Percentiles rank a stretch among this genome's conserved stretches.
phyloP scores from a whole-genome alignment of 2,888 invertebrate species.

The Hypselothyrea guttata region DNA sequence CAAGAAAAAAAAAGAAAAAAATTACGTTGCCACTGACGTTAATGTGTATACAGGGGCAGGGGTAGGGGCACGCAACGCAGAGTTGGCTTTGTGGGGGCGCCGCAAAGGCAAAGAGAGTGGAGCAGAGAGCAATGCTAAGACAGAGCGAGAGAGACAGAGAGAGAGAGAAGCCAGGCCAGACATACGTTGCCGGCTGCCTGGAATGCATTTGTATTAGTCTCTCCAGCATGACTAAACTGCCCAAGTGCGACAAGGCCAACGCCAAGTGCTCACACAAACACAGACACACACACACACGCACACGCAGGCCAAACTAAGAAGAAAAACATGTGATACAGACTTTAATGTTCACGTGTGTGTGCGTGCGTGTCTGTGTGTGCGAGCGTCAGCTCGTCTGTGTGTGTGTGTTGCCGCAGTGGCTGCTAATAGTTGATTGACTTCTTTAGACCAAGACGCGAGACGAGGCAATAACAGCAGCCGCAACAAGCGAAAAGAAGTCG shows the following conservation, averaged over 20 bases:
- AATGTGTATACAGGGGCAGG: conserved; percentile 35
- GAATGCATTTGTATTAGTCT: conserved; percentile 55
- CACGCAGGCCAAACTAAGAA: conserved; percentile 74
- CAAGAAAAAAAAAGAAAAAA: conserved; percentile 31
- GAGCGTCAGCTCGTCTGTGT: conserved; percentile 4
- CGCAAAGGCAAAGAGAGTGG: conserved; percentile 17
- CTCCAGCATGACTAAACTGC: conserved; percentile 58
- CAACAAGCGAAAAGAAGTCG: conserved; percentile 12
- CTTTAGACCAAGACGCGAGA: conserved; percentile 54
- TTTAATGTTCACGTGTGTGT: conserved; percentile 39
- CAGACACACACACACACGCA: conserved; percentile 19
- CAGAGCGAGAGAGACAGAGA: conserved; percentile 24
- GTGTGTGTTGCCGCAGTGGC: conserved; percentile 46
- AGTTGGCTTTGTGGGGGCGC: conserved; percentile 34
- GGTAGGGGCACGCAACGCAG: conserved; percentile 8
- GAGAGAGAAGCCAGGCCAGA: conserved; percentile 26
- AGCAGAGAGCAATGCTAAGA: conserved; percentile 15
- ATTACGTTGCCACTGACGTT: conserved; percentile 49
- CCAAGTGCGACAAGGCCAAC: conserved; percentile 76
- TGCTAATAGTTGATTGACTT: conserved; percentile 77
- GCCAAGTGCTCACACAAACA: conserved; percentile 62
- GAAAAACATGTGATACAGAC: conserved; percentile 79
- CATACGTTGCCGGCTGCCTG: conserved; percentile 63
- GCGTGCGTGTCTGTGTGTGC: conserved; percentile 11
- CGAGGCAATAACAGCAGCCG: conserved; percentile 16